Percentiles rank a stretch among this genome's conserved stretches.
These are phyloP conservation scores for Laticauda colubrina DNA, from an alignment of 2,113 vertebrate genomes.

Conservation along the genomic window DNA sequence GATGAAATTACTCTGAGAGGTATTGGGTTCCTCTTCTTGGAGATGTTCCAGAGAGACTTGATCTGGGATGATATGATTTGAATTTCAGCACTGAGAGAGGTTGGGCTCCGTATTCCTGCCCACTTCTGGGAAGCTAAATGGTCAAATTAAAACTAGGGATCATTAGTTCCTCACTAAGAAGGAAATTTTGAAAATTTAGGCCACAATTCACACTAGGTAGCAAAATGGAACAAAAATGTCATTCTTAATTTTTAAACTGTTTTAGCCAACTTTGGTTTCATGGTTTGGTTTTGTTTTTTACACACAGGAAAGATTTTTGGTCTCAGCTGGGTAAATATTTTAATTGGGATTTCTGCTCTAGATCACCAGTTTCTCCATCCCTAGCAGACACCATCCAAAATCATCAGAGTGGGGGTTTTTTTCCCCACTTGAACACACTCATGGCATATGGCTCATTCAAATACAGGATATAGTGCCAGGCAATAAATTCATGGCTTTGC, in stretches of 20 bases:
- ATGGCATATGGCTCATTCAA: conserved; percentile 54
- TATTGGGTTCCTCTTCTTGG: neutral
- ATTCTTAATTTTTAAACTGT: conserved; percentile 23
- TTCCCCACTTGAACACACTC: conserved; percentile 53
- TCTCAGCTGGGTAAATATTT: conserved; percentile 71
- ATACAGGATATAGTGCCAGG: conserved; percentile 45
- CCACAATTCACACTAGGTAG: neutral
- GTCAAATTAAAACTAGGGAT: neutral
- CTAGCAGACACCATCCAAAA: conserved; percentile 58
- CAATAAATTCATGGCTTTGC: conserved; percentile 43
- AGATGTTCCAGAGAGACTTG: neutral
- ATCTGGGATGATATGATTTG: neutral
- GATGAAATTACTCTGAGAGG: neutral
- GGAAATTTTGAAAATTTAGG: neutral
- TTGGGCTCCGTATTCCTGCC: neutral
- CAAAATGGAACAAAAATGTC: conserved; percentile 41
- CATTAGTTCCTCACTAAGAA: neutral
- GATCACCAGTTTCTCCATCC: conserved; percentile 57
- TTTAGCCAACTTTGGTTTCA: conserved; percentile 41
- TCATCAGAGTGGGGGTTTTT: conserved; percentile 44
- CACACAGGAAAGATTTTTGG: conserved; percentile 56
- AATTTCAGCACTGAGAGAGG: neutral
- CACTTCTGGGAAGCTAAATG: neutral
- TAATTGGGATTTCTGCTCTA: conserved; percentile 63
- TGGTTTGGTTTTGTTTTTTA: conserved; percentile 25